phyloP scores from a whole-genome alignment of 2,113 vertebrate genomes.

The Octodon degus region DNA sequence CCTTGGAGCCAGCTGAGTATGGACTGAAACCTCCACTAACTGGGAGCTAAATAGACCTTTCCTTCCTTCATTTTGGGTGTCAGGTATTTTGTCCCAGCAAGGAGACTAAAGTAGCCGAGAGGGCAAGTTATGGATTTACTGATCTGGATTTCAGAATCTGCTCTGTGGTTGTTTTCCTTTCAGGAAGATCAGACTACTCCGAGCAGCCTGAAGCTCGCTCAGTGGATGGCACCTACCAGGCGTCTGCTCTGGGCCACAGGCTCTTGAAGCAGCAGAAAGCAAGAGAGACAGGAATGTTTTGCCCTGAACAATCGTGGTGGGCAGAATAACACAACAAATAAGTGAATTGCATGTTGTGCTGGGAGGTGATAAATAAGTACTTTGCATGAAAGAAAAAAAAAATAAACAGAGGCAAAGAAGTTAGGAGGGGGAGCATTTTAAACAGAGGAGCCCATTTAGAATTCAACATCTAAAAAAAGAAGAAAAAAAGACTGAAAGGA shows the following conservation, averaged over 20 bases:
- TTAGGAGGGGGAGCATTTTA: neutral
- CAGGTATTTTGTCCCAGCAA: too few species aligned
- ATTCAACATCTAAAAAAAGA: neutral
- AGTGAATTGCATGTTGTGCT: neutral
- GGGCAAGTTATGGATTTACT: neutral
- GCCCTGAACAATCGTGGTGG: neutral
- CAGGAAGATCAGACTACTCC: neutral
- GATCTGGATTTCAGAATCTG: constrained; percentile 20
- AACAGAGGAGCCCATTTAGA: neutral
- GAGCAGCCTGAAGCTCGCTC: neutral
- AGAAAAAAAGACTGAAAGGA: neutral
- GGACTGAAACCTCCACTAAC: too few species aligned
- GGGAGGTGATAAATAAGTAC: neutral
- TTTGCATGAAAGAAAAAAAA: neutral
- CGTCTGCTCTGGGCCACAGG: neutral
- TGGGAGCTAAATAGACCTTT: too few species aligned
- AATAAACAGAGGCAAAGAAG: neutral
- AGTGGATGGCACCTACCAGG: neutral
- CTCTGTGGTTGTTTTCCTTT: neutral
- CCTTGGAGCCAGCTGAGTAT: too few species aligned
- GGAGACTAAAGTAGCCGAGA: too few species aligned
- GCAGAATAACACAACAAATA: neutral
- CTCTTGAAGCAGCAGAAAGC: neutral
- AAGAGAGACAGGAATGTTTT: neutral
- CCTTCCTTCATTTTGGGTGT: too few species aligned